Evolutionary conservation across 1,140 invertebrate genomes (phyloP), one percentile per base, ranked within the genome.

Genomic region (Xylocopa sonorina): DNA sequence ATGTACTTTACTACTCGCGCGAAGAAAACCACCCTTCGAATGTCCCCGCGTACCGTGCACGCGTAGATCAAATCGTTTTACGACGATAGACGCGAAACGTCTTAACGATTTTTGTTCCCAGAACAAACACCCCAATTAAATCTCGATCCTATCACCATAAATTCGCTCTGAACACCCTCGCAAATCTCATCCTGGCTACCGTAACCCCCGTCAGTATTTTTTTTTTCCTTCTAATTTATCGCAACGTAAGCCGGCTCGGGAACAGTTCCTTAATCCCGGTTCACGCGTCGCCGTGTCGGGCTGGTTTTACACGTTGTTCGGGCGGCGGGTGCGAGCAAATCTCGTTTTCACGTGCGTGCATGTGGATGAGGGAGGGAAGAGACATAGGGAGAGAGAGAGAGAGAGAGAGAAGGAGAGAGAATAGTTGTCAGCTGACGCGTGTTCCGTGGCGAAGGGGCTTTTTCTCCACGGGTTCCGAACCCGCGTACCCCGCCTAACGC

Each of bases 331-430:
- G 38, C 63, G 62, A 82, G 73, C 74, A 78, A 78, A 73, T 82
- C 80, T 82, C 80, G 69, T 76, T 76, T 76, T 53, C 82, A 72
- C 81, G 67, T 73, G 75, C 81, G 41, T n/a, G 21, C 75, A 64
- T 79, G 82, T 82, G 72, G 51, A 62, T 62, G 16, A 29, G 46
- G 10, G 7, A 16, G 3, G 3, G 16, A 10, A 21, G 3, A 24
- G 32, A 0, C 3, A 12, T 12, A 12, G 12, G 9, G 41, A 12
- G 41, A 7, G 9, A 5, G 41, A 9, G 41, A 12, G 9, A 0
- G 41, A 43, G 41, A 12, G 41, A 43, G 9, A 0, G 41, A 21
- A 21, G 29, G n/a, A n/a, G n/a, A n/a, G n/a, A n/a, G n/a, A n/a
- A n/a, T 24, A 24, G 12, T 27, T 48, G 5, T 3, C 50, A n/a